These are phyloP conservation scores for Scaptomyza polygonia DNA, from an alignment of 2,888 invertebrate genomes.

Conservation along the genomic window DNA sequence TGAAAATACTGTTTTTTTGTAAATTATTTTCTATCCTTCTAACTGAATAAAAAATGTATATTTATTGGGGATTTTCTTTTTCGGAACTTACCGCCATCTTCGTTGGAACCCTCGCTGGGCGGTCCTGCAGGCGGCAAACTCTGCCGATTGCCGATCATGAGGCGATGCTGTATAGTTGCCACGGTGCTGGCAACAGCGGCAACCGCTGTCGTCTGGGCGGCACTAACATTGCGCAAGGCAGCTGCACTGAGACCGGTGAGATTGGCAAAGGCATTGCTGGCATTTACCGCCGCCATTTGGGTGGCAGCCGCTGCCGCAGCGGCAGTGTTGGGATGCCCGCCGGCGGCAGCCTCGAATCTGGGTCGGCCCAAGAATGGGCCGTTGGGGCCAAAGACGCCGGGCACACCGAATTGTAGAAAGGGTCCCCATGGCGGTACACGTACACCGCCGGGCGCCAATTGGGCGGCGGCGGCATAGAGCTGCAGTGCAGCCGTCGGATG, in stretches of 20 bases:
- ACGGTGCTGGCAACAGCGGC: slow-evolving; percentile 83
- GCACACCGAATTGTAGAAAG: slow-evolving; percentile 82
- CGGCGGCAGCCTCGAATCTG: slow-evolving; percentile 78
- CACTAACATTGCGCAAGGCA: slow-evolving; percentile 81
- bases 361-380: slow-evolving; percentile 81
- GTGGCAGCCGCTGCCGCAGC: slow-evolving; percentile 82
- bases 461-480: slow-evolving; percentile 83
- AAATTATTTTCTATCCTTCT: no score
- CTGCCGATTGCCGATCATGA: slow-evolving; percentile 83
- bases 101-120: slow-evolving; percentile 83
- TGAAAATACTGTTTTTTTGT: no score
- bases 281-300: slow-evolving; percentile 81
- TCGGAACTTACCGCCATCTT: slow-evolving; percentile 83
- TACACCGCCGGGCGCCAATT: slow-evolving; percentile 82
- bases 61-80: no score
- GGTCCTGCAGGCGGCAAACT: slow-evolving; percentile 81
- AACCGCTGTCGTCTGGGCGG: slow-evolving; percentile 82
- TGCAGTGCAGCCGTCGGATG: slow-evolving; percentile 83
- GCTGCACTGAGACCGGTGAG: slow-evolving; percentile 83
- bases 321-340: slow-evolving; percentile 69
- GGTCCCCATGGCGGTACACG: slow-evolving; percentile 83
- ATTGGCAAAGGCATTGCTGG: slow-evolving; percentile 83
- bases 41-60: not conserved
- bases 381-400: slow-evolving; percentile 81
- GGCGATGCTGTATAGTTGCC: slow-evolving; percentile 82